Evolutionary conservation across 1,140 invertebrate genomes (phyloP).

Genomic region (Meloidogyne exigua): DNA sequence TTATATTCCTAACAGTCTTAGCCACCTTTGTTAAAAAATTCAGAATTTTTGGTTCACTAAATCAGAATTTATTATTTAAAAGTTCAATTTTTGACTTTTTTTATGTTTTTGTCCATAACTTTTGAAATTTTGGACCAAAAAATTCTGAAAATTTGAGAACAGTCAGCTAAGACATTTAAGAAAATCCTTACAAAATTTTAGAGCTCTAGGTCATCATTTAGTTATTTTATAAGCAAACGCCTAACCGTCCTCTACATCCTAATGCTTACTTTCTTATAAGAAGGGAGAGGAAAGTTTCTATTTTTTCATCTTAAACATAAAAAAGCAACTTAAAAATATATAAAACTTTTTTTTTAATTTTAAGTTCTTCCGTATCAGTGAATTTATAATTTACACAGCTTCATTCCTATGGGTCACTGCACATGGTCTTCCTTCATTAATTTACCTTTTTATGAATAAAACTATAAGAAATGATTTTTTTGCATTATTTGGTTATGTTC

Average conservation of each 20-base stretch:
- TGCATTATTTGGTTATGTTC: neutral
- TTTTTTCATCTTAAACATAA: no score
- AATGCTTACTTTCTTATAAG: no score
- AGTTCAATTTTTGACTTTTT: neutral
- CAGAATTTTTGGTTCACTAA: neutral
- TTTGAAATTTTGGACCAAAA: neutral
- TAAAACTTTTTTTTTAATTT: neutral
- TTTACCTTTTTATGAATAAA: conserved; percentile 29
- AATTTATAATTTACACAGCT: conserved; percentile 10
- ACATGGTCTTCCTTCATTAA: conserved; percentile 25
- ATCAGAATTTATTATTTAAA: neutral
- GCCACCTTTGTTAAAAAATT: neutral
- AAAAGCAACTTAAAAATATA: no score
- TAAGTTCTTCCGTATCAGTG: conserved; percentile 22
- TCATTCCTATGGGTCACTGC: conserved; percentile 25
- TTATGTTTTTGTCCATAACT: neutral
- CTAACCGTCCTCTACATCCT: no score
- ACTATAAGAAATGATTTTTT: conserved; percentile 25
- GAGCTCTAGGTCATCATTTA: neutral
- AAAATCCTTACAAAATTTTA: neutral
- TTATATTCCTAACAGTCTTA: neutral
- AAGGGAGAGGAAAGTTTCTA: no score
- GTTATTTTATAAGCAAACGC: no score
- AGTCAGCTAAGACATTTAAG: neutral
- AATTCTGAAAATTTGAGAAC: neutral